phyloP scores from a whole-genome alignment of 1,140 invertebrate species.

The Neoseiulus cucumeris region DNA sequence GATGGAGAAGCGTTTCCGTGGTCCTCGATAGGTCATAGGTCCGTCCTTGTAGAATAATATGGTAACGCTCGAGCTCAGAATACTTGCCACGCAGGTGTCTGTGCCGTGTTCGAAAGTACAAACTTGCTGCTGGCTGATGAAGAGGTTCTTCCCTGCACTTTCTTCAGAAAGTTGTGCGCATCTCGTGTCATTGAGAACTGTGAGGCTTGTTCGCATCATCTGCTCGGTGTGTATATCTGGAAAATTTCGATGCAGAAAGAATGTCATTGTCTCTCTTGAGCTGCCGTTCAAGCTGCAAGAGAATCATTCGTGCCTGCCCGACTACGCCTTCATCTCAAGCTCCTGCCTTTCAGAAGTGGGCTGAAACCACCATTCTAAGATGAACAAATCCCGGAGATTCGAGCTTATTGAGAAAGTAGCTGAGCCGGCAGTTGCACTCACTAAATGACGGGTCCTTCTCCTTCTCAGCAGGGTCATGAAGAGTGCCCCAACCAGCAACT shows the following conservation, averaged over 20 bases:
- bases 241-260: not conserved
- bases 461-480: not conserved
- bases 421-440: not conserved
- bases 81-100: conserved; percentile 6
- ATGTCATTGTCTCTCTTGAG: not conserved
- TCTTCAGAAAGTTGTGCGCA: not conserved
- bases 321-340: too few species aligned
- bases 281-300: not conserved
- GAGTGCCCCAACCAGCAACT: not conserved
- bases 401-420: too few species aligned
- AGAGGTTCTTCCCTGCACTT: not conserved
- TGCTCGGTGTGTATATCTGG: not conserved
- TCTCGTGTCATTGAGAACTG: not conserved
- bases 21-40: not conserved
- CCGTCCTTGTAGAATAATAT: not conserved
- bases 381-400: too few species aligned
- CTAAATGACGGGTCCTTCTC: not conserved
- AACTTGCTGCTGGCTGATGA: not conserved
- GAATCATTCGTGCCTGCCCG: too few species aligned
- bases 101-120: not conserved
- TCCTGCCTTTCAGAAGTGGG: too few species aligned
- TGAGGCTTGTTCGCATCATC: not conserved
- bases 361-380: too few species aligned
- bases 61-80: not conserved
- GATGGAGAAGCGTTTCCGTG: not conserved